Evolutionary conservation across 2,888 invertebrate species (phyloP), one percentile per base, ranked within the genome.

Genomic region (Phaonia tiefii): DNA sequence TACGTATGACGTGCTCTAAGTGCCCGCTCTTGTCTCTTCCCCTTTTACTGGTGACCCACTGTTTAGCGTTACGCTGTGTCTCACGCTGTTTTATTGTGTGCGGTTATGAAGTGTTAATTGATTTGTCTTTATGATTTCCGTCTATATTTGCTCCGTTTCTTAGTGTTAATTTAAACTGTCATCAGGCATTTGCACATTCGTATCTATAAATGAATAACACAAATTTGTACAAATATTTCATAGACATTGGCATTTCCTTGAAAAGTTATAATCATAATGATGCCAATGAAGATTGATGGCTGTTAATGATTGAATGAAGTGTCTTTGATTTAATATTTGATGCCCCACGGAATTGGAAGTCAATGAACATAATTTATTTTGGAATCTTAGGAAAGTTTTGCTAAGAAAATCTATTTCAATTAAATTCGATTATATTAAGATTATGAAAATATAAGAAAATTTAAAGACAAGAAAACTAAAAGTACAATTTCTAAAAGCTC

Each of bases 81-180:
- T 25, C 25, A 22, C 17, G n/a, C 17, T 8, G 54, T 25, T 20
- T 20, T 37, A 11, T 20, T 42, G n/a, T 39, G 13, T 15, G 39
- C 20, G 42, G 22, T 42, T 20, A 63, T 63, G 17, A 63, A 63
- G 63, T 63, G 63, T 63, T 63, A 63, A 63, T 63, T 63, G 63
- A 63, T 63, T 63, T 63, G 63, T 63, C 42, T 63, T 63, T 42
- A 11, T 11, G 42, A 63, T 63, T 63, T 63, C 63, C 63, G 63
- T 63, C 8, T 31, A 31, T 31, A 31, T 31, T 31, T n/a, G n/a
- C n/a, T n/a, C n/a, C n/a, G n/a, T n/a, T n/a, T n/a, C n/a, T 31
- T 31, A 5, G 31, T 63, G 39, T 63, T 22, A 63, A 63, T 63
- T 63, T 63, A 63, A 63, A 42, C 63, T 63, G 63, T 63, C 63